Evolutionary conservation across 2,113 vertebrate genomes (phyloP).

Genomic region (Alectura lathami): DNA sequence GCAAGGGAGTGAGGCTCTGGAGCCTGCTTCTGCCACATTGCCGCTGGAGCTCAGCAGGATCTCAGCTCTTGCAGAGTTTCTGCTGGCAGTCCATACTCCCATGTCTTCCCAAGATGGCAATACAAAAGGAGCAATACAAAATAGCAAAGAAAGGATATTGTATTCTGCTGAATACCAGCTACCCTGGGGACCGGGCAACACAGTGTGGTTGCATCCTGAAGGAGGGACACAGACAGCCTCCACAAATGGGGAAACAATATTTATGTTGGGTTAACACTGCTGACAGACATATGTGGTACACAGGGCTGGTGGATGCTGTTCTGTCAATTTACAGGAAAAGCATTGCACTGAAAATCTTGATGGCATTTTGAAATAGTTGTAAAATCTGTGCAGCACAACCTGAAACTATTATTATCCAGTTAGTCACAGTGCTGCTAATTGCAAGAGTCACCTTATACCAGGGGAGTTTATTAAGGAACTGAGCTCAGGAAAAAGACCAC

Average conservation of each 20-base stretch:
- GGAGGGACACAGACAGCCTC: background rate
- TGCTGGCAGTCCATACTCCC: background rate
- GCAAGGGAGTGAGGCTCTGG: background rate
- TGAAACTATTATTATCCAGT: background rate
- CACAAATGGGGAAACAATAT: background rate
- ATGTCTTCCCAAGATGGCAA: conserved; percentile 13
- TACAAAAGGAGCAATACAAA: background rate
- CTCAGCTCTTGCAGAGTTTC: background rate
- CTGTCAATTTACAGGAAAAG: background rate
- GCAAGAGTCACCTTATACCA: background rate
- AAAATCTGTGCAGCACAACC: background rate
- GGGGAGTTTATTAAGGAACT: background rate
- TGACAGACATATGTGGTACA: background rate
- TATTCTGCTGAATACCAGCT: background rate
- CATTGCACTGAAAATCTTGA: background rate
- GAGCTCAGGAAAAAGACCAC: background rate
- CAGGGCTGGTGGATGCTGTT: background rate
- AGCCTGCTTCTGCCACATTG: background rate
- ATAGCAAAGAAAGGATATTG: background rate
- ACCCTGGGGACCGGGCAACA: background rate
- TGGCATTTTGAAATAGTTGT: conserved; percentile 10
- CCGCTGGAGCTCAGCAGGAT: background rate
- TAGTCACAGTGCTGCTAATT: conserved; percentile 16
- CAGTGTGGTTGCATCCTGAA: background rate
- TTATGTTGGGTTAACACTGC: background rate